phyloP scores from a whole-genome alignment of 1,140 invertebrate genomes.

The Hyles vespertilio region DNA sequence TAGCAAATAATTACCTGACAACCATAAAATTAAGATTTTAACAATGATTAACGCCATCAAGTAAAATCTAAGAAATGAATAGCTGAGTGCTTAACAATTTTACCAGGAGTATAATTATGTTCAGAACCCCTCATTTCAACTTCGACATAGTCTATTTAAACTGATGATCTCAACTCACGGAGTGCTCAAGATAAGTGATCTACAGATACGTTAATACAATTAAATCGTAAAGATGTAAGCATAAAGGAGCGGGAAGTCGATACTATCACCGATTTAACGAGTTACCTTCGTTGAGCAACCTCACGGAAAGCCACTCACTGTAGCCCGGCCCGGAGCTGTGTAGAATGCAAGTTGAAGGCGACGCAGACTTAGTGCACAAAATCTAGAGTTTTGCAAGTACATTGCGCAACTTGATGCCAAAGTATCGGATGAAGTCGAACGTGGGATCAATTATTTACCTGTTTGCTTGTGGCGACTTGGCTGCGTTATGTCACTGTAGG shows the following conservation, averaged over 20 bases:
- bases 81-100: no score
- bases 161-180: no score
- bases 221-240: neutral
- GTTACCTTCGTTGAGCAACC: constrained; percentile 21
- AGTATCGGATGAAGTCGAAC: constrained; percentile 47
- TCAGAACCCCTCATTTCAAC: no score
- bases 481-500: constrained; percentile 34
- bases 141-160: no score
- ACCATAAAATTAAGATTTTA: no score
- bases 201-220: no score
- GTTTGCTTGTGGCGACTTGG: constrained; percentile 28
- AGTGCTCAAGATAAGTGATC: no score
- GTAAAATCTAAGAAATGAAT: no score
- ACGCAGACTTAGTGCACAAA: constrained; percentile 21
- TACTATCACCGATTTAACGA: constrained; percentile 16
- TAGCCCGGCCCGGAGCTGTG: constrained; percentile 1
- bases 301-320: constrained; percentile 22
- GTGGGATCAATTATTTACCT: constrained; percentile 61
- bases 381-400: constrained; percentile 24
- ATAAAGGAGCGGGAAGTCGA: constrained; percentile 13
- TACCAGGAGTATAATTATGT: no score
- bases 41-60: no score
- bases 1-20: no score
- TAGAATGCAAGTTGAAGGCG: constrained; percentile 24
- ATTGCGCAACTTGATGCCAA: constrained; percentile 20